Evolutionary conservation across 2,888 invertebrate species (phyloP).

Genomic region (Metellina segmentata): DNA sequence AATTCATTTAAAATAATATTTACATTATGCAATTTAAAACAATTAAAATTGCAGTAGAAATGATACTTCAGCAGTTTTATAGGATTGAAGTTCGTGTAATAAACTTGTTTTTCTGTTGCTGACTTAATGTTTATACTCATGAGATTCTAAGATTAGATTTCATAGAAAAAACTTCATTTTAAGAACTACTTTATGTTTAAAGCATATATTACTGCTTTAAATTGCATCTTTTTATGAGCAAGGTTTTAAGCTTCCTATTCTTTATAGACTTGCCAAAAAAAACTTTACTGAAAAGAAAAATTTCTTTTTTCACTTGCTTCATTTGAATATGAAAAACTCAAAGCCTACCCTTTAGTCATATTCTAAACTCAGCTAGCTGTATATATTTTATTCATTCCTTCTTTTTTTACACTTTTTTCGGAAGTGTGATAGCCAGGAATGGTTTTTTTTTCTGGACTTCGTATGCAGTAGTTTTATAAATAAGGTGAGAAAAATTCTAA

Average conservation of each 20-base stretch:
- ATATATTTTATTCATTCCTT: slow-evolving; percentile 1
- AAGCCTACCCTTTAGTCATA: slow-evolving; percentile 38
- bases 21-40: no score
- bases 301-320: slow-evolving; percentile 23
- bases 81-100: no score
- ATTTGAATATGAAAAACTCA: slow-evolving; percentile 61
- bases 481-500: slow-evolving; percentile 16
- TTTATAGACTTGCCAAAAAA: slow-evolving; percentile 49
- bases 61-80: no score
- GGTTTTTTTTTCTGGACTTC: neutral
- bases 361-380: neutral
- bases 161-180: neutral
- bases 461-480: slow-evolving; percentile 10
- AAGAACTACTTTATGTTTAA: neutral
- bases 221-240: neutral
- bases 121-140: no score
- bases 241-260: neutral
- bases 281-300: slow-evolving; percentile 37
- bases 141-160: neutral
- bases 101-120: no score
- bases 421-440: slow-evolving; percentile 1
- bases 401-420: neutral
- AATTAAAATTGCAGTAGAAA: no score
- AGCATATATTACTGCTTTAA: slow-evolving; percentile 4
- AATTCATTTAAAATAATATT: no score